These are phyloP conservation scores for Onchidella celtica DNA, from an alignment of 2,888 invertebrate species.

Conservation along the genomic window DNA sequence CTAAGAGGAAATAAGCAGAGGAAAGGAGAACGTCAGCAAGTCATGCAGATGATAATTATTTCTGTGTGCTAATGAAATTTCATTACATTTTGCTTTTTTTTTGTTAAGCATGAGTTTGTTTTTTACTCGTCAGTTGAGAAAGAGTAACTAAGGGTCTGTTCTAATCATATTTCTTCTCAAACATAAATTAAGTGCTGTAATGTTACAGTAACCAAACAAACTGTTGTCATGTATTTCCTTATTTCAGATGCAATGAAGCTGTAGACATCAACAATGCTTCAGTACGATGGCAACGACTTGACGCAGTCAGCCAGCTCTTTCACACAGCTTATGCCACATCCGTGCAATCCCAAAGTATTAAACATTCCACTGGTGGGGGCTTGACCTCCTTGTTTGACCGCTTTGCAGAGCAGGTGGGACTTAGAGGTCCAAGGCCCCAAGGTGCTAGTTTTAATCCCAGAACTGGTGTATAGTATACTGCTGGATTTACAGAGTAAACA, in stretches of 20 bases:
- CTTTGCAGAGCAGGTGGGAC: slow-evolving; percentile 84
- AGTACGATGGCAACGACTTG: slow-evolving; percentile 82
- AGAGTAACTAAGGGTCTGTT: too few species aligned
- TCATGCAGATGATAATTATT: too few species aligned
- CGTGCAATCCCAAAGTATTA: slow-evolving; percentile 42
- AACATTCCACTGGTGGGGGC: slow-evolving; percentile 65
- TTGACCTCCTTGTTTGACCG: slow-evolving; percentile 83
- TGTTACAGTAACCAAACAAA: too few species aligned
- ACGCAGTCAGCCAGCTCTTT: slow-evolving; percentile 83
- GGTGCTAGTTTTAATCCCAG: background rate
- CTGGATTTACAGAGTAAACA: too few species aligned
- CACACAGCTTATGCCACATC: slow-evolving; percentile 83
- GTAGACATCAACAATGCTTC: slow-evolving; percentile 56
- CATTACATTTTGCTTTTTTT: too few species aligned
- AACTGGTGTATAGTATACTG: slow-evolving; percentile 36
- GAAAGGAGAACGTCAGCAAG: too few species aligned
- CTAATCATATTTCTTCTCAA: too few species aligned
- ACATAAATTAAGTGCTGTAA: too few species aligned
- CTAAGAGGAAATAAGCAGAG: too few species aligned
- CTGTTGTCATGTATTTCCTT: background rate
- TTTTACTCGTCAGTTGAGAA: too few species aligned
- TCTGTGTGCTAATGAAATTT: too few species aligned
- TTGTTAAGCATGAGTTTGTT: too few species aligned
- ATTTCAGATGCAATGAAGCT: slow-evolving; percentile 63
- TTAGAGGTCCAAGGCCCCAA: slow-evolving; percentile 60